Conservation (phyloP, 2,888 invertebrate genomes). For the Lithophane leautieri region DNA sequence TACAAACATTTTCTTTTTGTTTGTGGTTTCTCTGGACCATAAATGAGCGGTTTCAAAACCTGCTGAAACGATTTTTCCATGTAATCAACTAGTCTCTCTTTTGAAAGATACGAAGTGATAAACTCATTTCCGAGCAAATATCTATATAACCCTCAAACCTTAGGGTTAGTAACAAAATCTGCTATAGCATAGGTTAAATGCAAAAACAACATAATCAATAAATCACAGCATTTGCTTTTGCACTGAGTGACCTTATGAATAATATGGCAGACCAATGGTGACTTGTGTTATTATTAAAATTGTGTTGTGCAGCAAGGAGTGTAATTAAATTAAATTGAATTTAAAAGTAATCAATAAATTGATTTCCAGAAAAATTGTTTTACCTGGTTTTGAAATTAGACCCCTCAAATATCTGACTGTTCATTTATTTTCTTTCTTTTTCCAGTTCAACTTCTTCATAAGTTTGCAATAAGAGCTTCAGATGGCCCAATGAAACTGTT, state of each 20-base stretch:
- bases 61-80: not conserved
- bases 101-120: too few relatives aligned
- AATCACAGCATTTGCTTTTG: not conserved
- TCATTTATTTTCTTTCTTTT: constrained; percentile 60
- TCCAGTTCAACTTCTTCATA: constrained; percentile 98
- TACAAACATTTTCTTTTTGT: not conserved
- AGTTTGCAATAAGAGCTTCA: constrained; percentile 97
- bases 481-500: constrained; percentile 97
- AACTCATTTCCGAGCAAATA: not conserved
- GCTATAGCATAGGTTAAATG: not conserved
- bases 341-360: not conserved
- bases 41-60: not conserved
- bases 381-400: not conserved
- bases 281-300: not conserved
- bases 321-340: not conserved
- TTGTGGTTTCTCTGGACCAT: not conserved
- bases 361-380: not conserved
- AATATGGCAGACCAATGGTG: not conserved
- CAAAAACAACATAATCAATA: not conserved
- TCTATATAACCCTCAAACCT: not conserved
- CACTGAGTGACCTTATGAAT: not conserved
- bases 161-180: not conserved
- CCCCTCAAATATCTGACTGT: not conserved
- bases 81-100: not conserved
- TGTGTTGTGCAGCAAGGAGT: not conserved